A percentile compares a stretch with the other conserved stretches of the same genome.
These are phyloP conservation scores for Eriosoma lanigerum DNA, from an alignment of 1,140 invertebrate genomes.

Conservation along the genomic window DNA sequence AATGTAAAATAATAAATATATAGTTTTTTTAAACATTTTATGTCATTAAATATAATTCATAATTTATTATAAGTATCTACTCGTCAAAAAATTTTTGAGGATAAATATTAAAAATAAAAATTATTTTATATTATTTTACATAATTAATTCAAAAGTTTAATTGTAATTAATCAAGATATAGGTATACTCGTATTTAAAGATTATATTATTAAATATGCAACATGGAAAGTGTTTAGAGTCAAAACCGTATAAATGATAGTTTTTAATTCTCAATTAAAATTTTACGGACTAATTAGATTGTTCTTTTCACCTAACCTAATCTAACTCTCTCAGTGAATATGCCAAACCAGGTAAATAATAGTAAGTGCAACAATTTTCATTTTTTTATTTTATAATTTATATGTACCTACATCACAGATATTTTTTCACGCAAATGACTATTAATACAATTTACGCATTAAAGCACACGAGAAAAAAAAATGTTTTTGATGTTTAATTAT, in stretches of 20 bases:
- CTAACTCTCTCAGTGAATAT: not conserved
- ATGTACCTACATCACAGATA: not conserved
- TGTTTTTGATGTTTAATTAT: slow-evolving; percentile 17
- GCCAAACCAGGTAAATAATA: not conserved
- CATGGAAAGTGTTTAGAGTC: not conserved
- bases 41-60: too few relatives aligned
- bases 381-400: not conserved
- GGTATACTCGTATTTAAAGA: too few relatives aligned
- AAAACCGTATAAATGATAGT: not conserved
- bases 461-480: not conserved
- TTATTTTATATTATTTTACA: too few relatives aligned
- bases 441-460: not conserved
- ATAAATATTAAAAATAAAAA: too few relatives aligned
- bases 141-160: too few relatives aligned
- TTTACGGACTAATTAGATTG: not conserved
- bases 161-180: too few relatives aligned
- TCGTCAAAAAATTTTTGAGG: not conserved
- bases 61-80: not conserved
- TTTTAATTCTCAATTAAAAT: not conserved
- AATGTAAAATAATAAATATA: too few relatives aligned
- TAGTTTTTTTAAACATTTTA: too few relatives aligned
- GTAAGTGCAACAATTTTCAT: not conserved
- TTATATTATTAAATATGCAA: not conserved
- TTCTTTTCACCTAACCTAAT: not conserved
- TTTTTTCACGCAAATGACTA: not conserved